Base-by-base conservation (phyloP, 2,113 vertebrate genomes). In the Lophotis ruficrista region DNA sequence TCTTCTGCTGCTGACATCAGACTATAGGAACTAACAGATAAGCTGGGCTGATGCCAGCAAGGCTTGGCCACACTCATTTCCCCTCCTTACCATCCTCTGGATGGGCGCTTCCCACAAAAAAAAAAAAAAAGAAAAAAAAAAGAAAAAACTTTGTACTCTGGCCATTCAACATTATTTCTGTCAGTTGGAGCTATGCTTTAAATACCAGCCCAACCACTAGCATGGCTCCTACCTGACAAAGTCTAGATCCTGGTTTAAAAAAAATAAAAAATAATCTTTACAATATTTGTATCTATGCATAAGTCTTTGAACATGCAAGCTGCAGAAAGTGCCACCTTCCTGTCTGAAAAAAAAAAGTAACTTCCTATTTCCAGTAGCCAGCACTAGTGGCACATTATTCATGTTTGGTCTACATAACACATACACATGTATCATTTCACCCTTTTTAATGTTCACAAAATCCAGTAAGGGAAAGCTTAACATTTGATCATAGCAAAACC, bases 401-500 rank as follows among this genome's bases (percentile, higher is more conserved):
- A 45, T 2, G 48, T 62, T 12, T 53, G 30, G 16, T 25, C 65
- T 53, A 38, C 10, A 6, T 33, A 69, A 73, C 27, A 62, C 12
- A 31, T 4, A 4, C 0, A 5, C 0, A 0, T 20, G 1, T 3
- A 45, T 22, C 33, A 81, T 35, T 61, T 66, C 41, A 66, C 20
- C 23, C 35, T 75, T 62, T 56, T 51, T 13, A 56, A 75, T 2
- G 9, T 12, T 24, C 35, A n/a, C 45, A 65, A 51, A 53, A 70
- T 37, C 25, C 45, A 33, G 20, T 8, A 83, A n/a, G 11, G 5
- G 53, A 60, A 65, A 72, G 53, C 11, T 61, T 54, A 70, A 47
- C 25, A 25, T 41, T 21, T 41, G 30, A 30, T 15, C 7, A 0
- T 30, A 58, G 47, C 8, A 38, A 75, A 76, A 21, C 15, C 5